Conservation (phyloP, 1,140 invertebrate species). For the Drepana arcuata region DNA sequence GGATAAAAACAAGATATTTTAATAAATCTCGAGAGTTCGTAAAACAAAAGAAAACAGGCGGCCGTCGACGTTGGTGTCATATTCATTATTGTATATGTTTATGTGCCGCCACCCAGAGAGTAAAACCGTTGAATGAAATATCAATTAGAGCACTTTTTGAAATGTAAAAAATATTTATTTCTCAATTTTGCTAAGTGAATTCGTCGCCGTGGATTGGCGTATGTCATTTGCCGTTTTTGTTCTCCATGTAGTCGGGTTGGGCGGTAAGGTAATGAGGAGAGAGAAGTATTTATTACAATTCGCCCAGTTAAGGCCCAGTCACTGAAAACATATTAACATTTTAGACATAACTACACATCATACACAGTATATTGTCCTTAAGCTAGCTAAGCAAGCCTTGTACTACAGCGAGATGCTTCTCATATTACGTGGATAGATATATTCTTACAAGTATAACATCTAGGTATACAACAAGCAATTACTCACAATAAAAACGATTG, state of each 20-base stretch:
- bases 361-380: neutral
- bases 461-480: no score
- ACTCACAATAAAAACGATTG: no score
- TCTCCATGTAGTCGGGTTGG: slow-evolving; percentile 41
- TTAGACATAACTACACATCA: neutral
- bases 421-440: no score
- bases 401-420: no score
- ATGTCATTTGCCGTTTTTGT: slow-evolving; percentile 66
- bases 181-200: slow-evolving; percentile 67
- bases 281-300: slow-evolving; percentile 53
- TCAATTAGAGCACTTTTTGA: slow-evolving; percentile 61
- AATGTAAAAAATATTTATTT: slow-evolving; percentile 55
- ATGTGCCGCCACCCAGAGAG: slow-evolving; percentile 56
- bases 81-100: slow-evolving; percentile 47
- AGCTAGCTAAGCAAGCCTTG: no score
- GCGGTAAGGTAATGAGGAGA: slow-evolving; percentile 61
- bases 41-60: slow-evolving; percentile 9
- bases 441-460: no score
- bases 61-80: slow-evolving; percentile 33
- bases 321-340: neutral
- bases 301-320: slow-evolving; percentile 27
- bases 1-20: no score
- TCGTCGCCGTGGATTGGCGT: slow-evolving; percentile 46
- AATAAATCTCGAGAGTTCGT: no score
- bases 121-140: slow-evolving; percentile 62